Evolutionary conservation across 1,140 invertebrate genomes (phyloP), one percentile per base, ranked within the genome.

Genomic region (Philaenus spumarius): DNA sequence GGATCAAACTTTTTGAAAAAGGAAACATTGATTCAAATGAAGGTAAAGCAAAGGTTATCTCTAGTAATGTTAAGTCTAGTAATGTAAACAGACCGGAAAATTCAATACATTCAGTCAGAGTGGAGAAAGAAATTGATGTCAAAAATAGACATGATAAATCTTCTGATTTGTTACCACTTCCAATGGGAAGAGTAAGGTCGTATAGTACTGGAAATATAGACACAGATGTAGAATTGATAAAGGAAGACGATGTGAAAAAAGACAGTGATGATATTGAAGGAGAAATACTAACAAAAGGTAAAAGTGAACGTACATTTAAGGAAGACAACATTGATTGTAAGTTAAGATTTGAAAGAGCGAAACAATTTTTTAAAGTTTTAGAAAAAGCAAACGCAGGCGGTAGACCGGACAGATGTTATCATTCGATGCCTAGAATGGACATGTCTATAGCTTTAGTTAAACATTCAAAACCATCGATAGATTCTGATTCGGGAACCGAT

Each of bases 281-380:
- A 39, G 24, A 15, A 23, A 24, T 19, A 19, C 20, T 39, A 39
- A 15, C 30, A 53, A 35, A 5, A n/a, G n/a, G n/a, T 17, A 17
- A 5, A 23, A 34, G 9, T 30, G 26, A 30, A 9, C 26, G 9
- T 30, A 30, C 3, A 30, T 4, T 4, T 50, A 30, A 20, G 2
- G 9, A 22, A 9, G 14, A 53, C 17, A 17, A 37, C 15, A 53
- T 37, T 53, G 50, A 53, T 17, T 53, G 35, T 20, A 53, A 51
- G 23, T 24, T 42, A 9, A 24, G 56, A n/a, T 58, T 58, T 58
- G 56, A 58, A 51, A 48, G 24, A 51, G 56, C 56, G 14, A 58
- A 58, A 35, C 37, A 48, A 20, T 58, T 58, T 58, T 58, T 58
- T 42, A 58, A 58, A 35, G 30, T 39, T 40, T 40, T 58, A 30